These are phyloP conservation scores for Pelobates fuscus DNA, from an alignment of 2,113 vertebrate genomes.

Conservation along the genomic window DNA sequence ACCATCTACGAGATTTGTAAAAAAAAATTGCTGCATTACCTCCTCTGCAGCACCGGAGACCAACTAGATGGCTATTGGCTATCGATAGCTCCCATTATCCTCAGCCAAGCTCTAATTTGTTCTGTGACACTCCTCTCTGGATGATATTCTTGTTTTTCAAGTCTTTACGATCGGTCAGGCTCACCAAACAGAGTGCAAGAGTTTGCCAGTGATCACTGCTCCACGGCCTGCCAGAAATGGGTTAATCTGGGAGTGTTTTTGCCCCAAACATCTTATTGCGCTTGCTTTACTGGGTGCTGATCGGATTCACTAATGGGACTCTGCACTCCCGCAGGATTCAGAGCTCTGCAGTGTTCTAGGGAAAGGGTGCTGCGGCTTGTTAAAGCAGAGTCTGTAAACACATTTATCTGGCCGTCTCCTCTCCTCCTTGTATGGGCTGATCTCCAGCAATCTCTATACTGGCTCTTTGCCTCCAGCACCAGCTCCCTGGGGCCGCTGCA, in stretches of 20 bases:
- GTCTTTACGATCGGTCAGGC: too few relatives aligned
- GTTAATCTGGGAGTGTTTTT: neutral
- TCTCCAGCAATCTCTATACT: slow-evolving; percentile 33
- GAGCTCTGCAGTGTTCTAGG: neutral
- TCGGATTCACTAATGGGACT: neutral
- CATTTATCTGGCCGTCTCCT: neutral
- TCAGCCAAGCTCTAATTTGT: neutral
- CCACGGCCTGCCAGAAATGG: too few relatives aligned
- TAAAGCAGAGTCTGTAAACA: neutral
- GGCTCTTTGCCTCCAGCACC: slow-evolving; percentile 35
- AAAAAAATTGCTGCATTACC: too few relatives aligned
- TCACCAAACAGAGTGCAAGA: too few relatives aligned
- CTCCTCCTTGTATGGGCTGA: slow-evolving; percentile 48
- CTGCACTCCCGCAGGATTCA: neutral
- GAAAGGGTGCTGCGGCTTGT: neutral
- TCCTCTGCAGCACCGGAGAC: neutral
- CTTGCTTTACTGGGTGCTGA: neutral
- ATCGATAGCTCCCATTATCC: neutral
- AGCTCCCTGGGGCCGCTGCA: slow-evolving; percentile 59
- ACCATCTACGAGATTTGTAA: too few relatives aligned
- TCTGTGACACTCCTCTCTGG: too few relatives aligned
- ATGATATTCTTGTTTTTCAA: too few relatives aligned
- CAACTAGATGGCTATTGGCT: neutral
- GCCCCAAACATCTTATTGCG: neutral
- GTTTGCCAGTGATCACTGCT: too few relatives aligned